A percentile compares a stretch with the other conserved stretches of the same genome.
These are phyloP conservation scores for Micropterix aruncella DNA, from an alignment of 2,888 invertebrate genomes.

Conservation along the genomic window DNA sequence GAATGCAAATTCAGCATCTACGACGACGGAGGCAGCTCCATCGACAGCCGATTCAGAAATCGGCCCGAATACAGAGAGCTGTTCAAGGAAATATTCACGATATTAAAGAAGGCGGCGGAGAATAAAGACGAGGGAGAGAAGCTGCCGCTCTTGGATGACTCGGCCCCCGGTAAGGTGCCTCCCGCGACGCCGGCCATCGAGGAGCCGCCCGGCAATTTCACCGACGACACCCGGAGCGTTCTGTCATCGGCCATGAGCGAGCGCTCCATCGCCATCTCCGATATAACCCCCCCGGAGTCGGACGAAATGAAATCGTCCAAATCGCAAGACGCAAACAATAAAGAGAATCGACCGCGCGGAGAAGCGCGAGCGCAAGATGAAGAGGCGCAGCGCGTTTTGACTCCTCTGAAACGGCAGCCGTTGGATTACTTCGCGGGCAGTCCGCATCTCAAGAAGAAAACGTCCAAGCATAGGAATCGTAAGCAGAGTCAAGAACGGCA, in stretches of 20 bases:
- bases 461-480: slow-evolving; percentile 46
- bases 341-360: slow-evolving; percentile 16
- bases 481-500: slow-evolving; percentile 47
- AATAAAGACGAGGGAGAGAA: slow-evolving; percentile 71
- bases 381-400: slow-evolving; percentile 31
- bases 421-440: slow-evolving; percentile 54
- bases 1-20: slow-evolving; percentile 79
- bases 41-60: slow-evolving; percentile 70
- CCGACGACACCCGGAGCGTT: slow-evolving; percentile 62
- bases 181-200: slow-evolving; percentile 56
- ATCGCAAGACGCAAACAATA: slow-evolving; percentile 22
- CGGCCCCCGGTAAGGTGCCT: slow-evolving; percentile 41
- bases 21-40: slow-evolving; percentile 59
- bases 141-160: slow-evolving; percentile 55
- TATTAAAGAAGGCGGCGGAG: slow-evolving; percentile 70
- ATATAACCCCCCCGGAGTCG: slow-evolving; percentile 40
- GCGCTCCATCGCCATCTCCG: slow-evolving; percentile 53
- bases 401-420: slow-evolving; percentile 56
- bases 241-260: slow-evolving; percentile 64
- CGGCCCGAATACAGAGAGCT: slow-evolving; percentile 68
- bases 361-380: slow-evolving; percentile 5
- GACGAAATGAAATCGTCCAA: slow-evolving; percentile 22
- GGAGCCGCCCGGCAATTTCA: slow-evolving; percentile 45
- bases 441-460: slow-evolving; percentile 51
- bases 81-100: slow-evolving; percentile 73